Base-by-base conservation (phyloP, 1,140 invertebrate genomes). In the Wasmannia auropunctata region DNA sequence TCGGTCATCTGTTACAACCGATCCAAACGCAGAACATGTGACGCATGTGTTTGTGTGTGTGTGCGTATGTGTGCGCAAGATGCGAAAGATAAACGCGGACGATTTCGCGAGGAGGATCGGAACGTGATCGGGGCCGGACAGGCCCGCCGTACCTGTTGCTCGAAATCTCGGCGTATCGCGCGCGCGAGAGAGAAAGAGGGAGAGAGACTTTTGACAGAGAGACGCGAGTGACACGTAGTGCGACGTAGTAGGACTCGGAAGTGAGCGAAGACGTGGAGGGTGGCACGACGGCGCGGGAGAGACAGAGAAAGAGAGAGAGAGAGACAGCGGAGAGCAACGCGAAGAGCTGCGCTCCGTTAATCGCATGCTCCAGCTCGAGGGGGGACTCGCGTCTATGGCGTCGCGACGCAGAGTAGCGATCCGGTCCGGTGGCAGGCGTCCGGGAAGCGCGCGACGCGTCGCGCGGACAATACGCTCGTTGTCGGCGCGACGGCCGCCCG, bases 141-240 rank as follows among this genome's bases (percentile, higher is more conserved):
- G 19, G 43, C n/a, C n/a, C n/a, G n/a, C 28, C 74, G 28, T 86
- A 89, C 88, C 85, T 89, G 87, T 89, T 89, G 88, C 87, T 88
- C 62, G 11, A 37, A 31, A 3, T 28, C 37, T 56, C 37, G 6
- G n/a, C 8, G 56, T 8, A 22, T 70, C 11, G 25, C 34, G 43
- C 63, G 63, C 37, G 19, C 0, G n/a, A n/a, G n/a, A n/a, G n/a
- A n/a, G n/a, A n/a, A n/a, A n/a, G n/a, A n/a, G n/a, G n/a, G n/a
- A n/a, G n/a, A n/a, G n/a, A n/a, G n/a, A n/a, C n/a, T n/a, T n/a
- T n/a, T n/a, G n/a, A n/a, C n/a, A n/a, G n/a, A n/a, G n/a, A n/a
- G n/a, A 46, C n/a, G 31, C 51, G 37, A 7, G 14, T 22, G 43
- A 49, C n/a, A 43, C 3, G 22, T 46, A 56, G 51, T 46, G 31